Evolutionary conservation across 2,113 vertebrate genomes (phyloP).

Genomic region (Brachionichthys hirsutus): DNA sequence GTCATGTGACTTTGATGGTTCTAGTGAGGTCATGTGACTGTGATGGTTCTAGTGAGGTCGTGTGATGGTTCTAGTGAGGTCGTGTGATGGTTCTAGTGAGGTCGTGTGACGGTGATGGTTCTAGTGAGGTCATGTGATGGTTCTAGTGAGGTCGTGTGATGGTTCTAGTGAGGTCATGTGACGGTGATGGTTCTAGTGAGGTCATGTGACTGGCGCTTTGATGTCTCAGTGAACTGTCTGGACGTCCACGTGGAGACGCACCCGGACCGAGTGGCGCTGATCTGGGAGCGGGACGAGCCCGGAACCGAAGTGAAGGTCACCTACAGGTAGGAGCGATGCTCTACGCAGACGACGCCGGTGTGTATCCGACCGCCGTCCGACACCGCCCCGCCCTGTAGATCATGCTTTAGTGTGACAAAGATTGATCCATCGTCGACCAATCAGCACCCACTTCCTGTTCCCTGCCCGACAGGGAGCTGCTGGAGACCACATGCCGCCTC

Average conservation of each 20-base stretch:
- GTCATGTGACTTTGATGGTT: too few species aligned
- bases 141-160: too few species aligned
- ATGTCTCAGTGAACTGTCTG: slow-evolving; percentile 85
- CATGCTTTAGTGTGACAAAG: neutral
- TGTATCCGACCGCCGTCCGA: neutral
- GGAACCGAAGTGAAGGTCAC: slow-evolving; percentile 86
- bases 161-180: too few species aligned
- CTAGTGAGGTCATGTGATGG: too few species aligned
- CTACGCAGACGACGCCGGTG: neutral
- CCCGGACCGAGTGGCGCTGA: slow-evolving; percentile 85
- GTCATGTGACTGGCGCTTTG: neutral
- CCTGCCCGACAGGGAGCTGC: slow-evolving; percentile 80
- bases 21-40: too few species aligned
- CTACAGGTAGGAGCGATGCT: slow-evolving; percentile 80
- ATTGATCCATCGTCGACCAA: neutral
- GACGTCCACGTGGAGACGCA: slow-evolving; percentile 82
- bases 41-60: too few species aligned
- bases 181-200: too few species aligned
- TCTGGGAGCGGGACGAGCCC: slow-evolving; percentile 93
- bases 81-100: too few species aligned
- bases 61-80: too few species aligned
- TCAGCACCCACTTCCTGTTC: neutral
- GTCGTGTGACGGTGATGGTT: too few species aligned
- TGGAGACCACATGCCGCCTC: slow-evolving; percentile 90
- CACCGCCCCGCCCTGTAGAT: too few species aligned